These are phyloP conservation scores for Zosterops pallidus DNA, from an alignment of 2,113 vertebrate genomes.

Conservation along the genomic window DNA sequence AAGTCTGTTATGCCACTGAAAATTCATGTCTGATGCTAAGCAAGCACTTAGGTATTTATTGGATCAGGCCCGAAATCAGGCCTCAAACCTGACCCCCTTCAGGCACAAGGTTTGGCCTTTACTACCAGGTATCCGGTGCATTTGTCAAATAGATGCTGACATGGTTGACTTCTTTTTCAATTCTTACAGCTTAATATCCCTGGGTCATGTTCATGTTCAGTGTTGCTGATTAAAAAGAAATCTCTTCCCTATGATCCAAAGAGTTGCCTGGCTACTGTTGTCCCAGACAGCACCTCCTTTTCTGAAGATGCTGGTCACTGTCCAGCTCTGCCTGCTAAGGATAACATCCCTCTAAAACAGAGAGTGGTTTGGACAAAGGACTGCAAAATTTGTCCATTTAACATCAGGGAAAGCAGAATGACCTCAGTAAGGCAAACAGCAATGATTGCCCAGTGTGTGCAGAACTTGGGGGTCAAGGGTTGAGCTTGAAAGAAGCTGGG, in stretches of 20 bases:
- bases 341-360: neutral
- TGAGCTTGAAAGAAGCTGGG: conserved; percentile 14
- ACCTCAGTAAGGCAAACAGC: conserved; percentile 5
- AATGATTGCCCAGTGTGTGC: conserved; percentile 5
- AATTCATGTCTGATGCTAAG: conserved; percentile 9
- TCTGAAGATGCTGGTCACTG: neutral
- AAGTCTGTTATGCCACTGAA: neutral
- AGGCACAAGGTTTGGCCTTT: conserved; percentile 19
- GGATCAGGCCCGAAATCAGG: neutral
- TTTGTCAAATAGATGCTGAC: conserved; percentile 19
- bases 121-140: neutral
- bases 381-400: conserved; percentile 31
- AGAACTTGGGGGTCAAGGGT: neutral
- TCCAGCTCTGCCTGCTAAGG: neutral
- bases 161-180: neutral
- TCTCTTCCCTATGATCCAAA: neutral
- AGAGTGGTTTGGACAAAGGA: neutral
- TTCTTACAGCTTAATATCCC: conserved; percentile 6
- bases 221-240: conserved; percentile 16
- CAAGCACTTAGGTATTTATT: neutral
- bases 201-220: neutral
- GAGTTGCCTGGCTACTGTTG: neutral
- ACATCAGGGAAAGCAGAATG: conserved; percentile 11
- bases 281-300: neutral
- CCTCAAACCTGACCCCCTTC: neutral